Evolutionary conservation across 2,113 vertebrate species (phyloP).

Genomic region (Galemys pyrenaicus): DNA sequence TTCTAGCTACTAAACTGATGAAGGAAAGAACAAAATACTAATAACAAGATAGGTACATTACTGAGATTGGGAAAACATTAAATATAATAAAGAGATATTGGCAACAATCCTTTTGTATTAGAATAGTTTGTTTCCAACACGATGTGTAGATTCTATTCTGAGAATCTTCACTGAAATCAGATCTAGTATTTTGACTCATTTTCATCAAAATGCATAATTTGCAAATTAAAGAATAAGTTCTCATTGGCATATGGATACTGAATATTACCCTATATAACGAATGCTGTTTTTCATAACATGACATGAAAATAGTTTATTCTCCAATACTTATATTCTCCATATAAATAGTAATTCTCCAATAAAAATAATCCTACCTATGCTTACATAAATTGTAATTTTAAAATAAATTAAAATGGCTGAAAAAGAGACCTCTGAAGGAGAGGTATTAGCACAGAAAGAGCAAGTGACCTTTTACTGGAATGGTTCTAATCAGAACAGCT

Average conservation of each 20-base stretch:
- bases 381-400: not conserved
- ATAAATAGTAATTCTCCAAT: not conserved
- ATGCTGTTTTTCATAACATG: not conserved
- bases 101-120: too few relatives aligned
- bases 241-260: fast-evolving
- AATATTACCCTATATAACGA: not conserved
- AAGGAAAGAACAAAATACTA: not conserved
- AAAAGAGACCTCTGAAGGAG: not conserved
- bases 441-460: not conserved
- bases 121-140: not conserved
- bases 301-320: not conserved
- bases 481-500: not conserved
- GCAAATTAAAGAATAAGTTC: not conserved
- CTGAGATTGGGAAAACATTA: not conserved
- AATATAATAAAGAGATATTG: not conserved
- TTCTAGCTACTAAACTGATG: not conserved
- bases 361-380: not conserved
- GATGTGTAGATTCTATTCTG: not conserved
- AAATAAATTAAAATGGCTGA: constrained; percentile 35
- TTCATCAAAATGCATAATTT: not conserved
- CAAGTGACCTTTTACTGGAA: constrained; percentile 44
- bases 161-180: not conserved
- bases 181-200: not conserved
- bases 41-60: not conserved
- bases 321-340: too few relatives aligned